Base-by-base conservation (phyloP, 2,797 vertebrate species). In the Helostoma temminkii region DNA sequence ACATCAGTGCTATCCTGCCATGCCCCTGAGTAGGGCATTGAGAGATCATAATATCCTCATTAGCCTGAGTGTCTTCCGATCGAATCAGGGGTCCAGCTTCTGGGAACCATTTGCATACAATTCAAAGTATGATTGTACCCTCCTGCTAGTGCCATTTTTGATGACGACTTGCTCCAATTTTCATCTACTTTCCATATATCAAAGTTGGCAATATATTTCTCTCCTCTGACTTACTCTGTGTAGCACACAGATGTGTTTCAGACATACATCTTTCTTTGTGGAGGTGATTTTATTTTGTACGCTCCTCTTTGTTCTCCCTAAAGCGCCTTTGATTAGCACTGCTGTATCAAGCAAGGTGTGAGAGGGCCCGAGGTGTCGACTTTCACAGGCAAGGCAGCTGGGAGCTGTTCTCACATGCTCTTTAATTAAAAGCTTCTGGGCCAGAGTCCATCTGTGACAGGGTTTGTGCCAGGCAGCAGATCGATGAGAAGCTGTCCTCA, bases 361-460 rank as follows among this genome's bases (percentile, higher is more conserved):
- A 90, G 87, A 76, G 83, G 81, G 80, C 78, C 75, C 14, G 79
- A 92, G 91, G 93, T 94, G 93, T 94, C 89, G 69, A 74, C 89
- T 94, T 93, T 92, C 91, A 76, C 88, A 65, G 81, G 85, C 89
- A 85, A 81, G 93, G 90, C 93, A 93, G 94, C 93, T 94, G 92
- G 88, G 91, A 93, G 88, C 89, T 92, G 89, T 93, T 93, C 89
- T 93, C 93, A 88, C 93, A 91, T 93, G 92, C 90, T 93, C 91
- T 93, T 94, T 95, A 94, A 94, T 94, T 94, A 94, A 94, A 94
- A 91, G 91, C 92, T 93, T 91, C 88, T 82, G 90, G 91, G 91
- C 90, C 91, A 87, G 74, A 82, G 91, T 91, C 92, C 92, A 93
- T 94, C 92, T 93, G 92, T 91, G 91, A 92, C 83, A 86, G 75